Base-by-base conservation (phyloP, 1,140 invertebrate genomes). In the Drusus annulatus region DNA sequence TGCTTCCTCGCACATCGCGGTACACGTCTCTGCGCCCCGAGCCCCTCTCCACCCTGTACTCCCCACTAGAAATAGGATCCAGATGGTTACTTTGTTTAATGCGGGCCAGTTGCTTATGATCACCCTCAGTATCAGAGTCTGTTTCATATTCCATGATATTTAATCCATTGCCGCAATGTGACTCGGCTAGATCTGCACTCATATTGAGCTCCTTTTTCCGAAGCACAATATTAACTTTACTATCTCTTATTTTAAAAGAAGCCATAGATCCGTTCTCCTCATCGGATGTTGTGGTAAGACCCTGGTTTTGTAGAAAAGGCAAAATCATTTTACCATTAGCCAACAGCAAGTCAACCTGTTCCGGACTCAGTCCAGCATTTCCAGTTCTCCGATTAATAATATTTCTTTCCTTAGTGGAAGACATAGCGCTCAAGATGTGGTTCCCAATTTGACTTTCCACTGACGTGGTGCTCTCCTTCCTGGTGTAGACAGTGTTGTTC, bases 401-500 rank as follows among this genome's bases (percentile, higher is more conserved):
- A n/a, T 60, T 45, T 75, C 74, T 77, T n/a, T 73, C 75, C 65
- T 79, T 78, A 16, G 74, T 73, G 19, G 84, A 63, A 8, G 84
- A 81, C 23, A 86, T 74, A 25, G 84, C 82, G 31, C 83, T 84
- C 31, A 86, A 71, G 63, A 87, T 88, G 84, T 86, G 86, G 6
- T 63, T 77, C 45, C 91, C 92, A 8, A 94, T 87, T 85, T 95
- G 94, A 81, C 94, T 96, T 83, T 95, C 94, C 52, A 95, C 92
- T 0, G 95, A 96, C 1, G 94, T 94, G 54, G 93, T 94, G 84
- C 94, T 95, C 21, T 93, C 94, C 77, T 94, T 91, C 28, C 94
- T 63, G 5, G 78, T 77, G 75, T 78, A 82, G 23, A 79, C 19
- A n/a, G 73, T 80, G 31, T 52, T 71, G 90, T 10, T 87, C 85